These are phyloP conservation scores for Pelmatolapia mariae DNA, from an alignment of 2,113 vertebrate genomes.

Conservation along the genomic window DNA sequence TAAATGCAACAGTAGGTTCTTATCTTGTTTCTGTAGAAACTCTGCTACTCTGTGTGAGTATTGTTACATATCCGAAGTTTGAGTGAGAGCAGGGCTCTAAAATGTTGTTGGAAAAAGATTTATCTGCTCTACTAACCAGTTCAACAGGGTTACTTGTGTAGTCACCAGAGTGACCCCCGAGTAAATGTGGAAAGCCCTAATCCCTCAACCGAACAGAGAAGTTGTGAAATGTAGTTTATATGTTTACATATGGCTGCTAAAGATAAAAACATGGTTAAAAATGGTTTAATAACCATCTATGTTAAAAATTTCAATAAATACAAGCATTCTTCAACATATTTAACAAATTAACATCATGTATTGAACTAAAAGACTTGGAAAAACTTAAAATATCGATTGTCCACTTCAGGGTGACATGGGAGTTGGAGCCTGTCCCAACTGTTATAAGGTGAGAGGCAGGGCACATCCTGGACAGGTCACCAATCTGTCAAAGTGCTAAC, in stretches of 20 bases:
- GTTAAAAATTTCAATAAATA: background rate
- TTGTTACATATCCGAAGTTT: background rate
- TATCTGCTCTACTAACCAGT: background rate
- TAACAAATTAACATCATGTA: background rate
- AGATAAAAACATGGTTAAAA: background rate
- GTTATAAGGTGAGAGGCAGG: background rate
- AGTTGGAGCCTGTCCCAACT: background rate
- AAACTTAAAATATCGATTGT: rapidly evolving
- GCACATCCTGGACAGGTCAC: background rate
- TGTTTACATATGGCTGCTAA: background rate
- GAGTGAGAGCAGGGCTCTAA: background rate
- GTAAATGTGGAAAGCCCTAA: background rate
- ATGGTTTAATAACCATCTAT: background rate
- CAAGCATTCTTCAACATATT: background rate
- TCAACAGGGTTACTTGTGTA: background rate
- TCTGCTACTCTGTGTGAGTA: background rate
- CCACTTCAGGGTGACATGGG: background rate
- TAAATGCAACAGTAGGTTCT: conserved; percentile 23
- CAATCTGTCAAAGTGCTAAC: background rate
- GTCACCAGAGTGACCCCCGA: background rate
- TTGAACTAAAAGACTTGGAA: background rate
- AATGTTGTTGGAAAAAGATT: background rate
- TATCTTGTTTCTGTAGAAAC: conserved; percentile 52
- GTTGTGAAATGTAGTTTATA: background rate
- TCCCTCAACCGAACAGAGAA: background rate